A percentile compares a stretch with the other conserved stretches of the same genome.
Evolutionary conservation across 2,888 invertebrate species (phyloP).

Genomic region (Lamellibrachia satsuma): DNA sequence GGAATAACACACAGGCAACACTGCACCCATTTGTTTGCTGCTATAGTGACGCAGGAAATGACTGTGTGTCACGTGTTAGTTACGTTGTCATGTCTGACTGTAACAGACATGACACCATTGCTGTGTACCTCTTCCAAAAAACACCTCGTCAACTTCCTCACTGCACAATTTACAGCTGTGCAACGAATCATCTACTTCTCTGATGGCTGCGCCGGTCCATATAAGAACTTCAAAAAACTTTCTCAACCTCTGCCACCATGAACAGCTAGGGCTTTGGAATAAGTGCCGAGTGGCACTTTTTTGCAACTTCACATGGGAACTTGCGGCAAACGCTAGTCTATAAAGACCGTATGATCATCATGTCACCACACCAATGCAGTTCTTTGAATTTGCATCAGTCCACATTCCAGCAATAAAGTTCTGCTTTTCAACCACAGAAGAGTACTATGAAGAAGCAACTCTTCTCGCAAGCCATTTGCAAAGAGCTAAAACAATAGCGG

Average conservation of each 20-base stretch:
- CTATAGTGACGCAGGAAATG: background rate
- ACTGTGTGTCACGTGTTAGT: background rate
- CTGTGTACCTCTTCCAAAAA: background rate
- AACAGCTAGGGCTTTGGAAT: conserved; percentile 41
- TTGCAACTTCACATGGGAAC: conserved; percentile 48
- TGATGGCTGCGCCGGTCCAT: conserved; percentile 46
- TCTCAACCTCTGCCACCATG: conserved; percentile 41
- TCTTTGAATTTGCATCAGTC: background rate
- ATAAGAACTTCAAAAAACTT: conserved; percentile 49
- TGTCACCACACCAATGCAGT: background rate
- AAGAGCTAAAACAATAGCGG: background rate
- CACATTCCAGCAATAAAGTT: background rate
- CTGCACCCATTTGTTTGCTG: conserved; percentile 44
- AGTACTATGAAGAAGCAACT: background rate
- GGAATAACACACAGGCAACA: conserved; percentile 45
- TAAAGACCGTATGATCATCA: background rate
- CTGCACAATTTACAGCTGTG: background rate
- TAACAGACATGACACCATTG: background rate
- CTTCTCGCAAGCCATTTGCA: background rate
- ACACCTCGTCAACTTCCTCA: background rate
- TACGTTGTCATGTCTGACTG: background rate
- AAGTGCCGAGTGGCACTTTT: conserved; percentile 48
- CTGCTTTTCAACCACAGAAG: background rate
- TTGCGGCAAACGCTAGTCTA: conserved; percentile 28
- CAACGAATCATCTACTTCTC: conserved; percentile 31